Conservation (phyloP, 2,797 vertebrate genomes). For the Chaetodon trifasciatus region DNA sequence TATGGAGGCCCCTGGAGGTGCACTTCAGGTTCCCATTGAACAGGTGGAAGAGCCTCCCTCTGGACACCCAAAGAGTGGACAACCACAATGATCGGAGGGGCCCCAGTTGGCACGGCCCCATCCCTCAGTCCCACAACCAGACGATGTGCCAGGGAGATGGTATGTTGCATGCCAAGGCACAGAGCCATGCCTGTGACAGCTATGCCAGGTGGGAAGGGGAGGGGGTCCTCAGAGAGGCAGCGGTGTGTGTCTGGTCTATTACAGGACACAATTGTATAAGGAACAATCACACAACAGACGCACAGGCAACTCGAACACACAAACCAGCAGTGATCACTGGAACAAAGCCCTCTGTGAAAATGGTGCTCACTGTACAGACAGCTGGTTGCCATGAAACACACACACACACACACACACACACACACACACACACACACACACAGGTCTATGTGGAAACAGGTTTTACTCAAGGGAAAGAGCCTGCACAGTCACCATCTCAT, state of each 20-base stretch:
- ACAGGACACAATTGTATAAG: conserved; percentile 49
- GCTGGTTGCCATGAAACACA: conserved; percentile 27
- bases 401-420: not conserved
- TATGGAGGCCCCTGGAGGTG: conserved; percentile 77
- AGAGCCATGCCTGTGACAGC: conserved; percentile 73
- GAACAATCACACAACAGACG: conserved; percentile 49
- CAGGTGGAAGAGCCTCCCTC: conserved; percentile 82
- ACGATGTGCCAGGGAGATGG: conserved; percentile 71
- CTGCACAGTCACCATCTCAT: not conserved
- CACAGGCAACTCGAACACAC: conserved; percentile 20
- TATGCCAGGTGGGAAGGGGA: conserved; percentile 74
- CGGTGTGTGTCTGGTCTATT: conserved; percentile 59
- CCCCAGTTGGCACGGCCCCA: conserved; percentile 75
- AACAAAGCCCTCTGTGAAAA: conserved; percentile 46
- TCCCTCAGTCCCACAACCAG: conserved; percentile 47
- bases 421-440: not conserved
- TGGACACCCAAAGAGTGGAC: conserved; percentile 66
- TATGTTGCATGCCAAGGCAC: conserved; percentile 70
- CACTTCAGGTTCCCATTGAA: conserved; percentile 73
- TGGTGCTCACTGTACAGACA: conserved; percentile 29
- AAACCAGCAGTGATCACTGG: conserved; percentile 37
- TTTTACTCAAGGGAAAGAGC: not conserved
- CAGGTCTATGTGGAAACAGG: conserved; percentile 3
- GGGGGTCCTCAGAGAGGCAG: conserved; percentile 43
- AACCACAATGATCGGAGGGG: conserved; percentile 77